A percentile compares a stretch with the other conserved stretches of the same genome.
Conservation (phyloP, 1,140 invertebrate species). For the Hylyphantes graminicola region DNA sequence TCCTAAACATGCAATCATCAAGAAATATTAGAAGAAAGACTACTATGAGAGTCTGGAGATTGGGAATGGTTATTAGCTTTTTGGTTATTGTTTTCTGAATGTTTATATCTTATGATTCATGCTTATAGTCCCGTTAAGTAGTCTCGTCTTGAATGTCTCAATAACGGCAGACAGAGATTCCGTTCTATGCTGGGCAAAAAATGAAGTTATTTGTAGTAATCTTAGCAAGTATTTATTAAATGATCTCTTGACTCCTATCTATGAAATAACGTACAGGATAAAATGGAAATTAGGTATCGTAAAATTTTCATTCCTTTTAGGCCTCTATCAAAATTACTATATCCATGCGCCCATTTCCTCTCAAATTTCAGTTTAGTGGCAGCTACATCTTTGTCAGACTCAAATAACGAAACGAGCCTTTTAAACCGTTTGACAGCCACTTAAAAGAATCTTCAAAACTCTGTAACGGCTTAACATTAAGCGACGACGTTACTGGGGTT, state of each 20-base stretch:
- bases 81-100: too few species aligned
- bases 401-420: not conserved
- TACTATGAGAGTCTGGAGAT: too few species aligned
- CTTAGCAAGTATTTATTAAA: too few species aligned
- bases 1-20: too few species aligned
- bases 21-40: too few species aligned
- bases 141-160: too few species aligned
- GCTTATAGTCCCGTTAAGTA: too few species aligned
- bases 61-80: too few species aligned
- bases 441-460: slow-evolving; percentile 34
- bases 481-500: not conserved
- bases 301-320: not conserved
- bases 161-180: too few species aligned
- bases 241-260: not conserved
- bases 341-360: not conserved
- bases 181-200: too few species aligned
- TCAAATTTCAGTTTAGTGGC: not conserved
- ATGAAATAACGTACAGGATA: not conserved
- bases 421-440: slow-evolving; percentile 9
- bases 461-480: slow-evolving; percentile 41
- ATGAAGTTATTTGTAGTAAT: too few species aligned
- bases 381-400: not conserved
- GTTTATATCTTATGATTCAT: too few species aligned
- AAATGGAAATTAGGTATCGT: not conserved
- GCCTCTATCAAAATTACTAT: not conserved